A percentile compares a stretch with the other conserved stretches of the same genome.
phyloP scores from a whole-genome alignment of 2,113 vertebrate genomes.

The Podarcis cretensis region DNA sequence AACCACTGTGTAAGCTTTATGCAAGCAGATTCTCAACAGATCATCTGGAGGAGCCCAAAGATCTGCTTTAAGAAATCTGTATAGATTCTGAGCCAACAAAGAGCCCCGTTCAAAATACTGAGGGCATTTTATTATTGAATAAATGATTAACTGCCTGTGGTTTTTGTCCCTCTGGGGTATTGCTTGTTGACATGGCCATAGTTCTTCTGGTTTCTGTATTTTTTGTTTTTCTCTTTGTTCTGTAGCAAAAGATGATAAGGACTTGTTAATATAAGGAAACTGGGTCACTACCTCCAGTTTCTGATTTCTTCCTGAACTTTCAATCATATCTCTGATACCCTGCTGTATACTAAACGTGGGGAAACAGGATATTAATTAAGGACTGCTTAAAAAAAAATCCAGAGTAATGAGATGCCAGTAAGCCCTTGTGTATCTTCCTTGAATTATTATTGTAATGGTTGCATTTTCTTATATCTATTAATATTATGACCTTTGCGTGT shows the following conservation, averaged over 20 bases:
- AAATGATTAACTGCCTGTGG: no score
- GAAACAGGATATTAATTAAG: slow-evolving; percentile 29
- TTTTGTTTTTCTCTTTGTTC: not conserved
- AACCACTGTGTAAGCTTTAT: no score
- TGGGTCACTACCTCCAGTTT: not conserved
- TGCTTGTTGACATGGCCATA: not conserved
- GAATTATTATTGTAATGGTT: slow-evolving; percentile 10
- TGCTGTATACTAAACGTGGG: slow-evolving; percentile 18
- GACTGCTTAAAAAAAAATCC: not conserved
- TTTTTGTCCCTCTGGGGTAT: not conserved
- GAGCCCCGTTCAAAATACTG: not conserved
- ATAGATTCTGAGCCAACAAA: not conserved
- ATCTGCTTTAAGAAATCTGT: not conserved
- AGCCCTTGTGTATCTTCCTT: not conserved
- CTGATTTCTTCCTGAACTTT: slow-evolving; percentile 19
- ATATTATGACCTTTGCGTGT: slow-evolving; percentile 48
- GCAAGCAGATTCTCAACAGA: no score
- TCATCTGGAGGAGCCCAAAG: no score
- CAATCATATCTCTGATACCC: not conserved
- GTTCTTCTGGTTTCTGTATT: not conserved
- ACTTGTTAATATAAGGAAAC: not conserved
- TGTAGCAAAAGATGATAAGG: not conserved
- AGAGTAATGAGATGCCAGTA: slow-evolving; percentile 14
- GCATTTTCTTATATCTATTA: slow-evolving; percentile 48
- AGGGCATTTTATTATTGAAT: not conserved